Percentiles rank a stretch among this genome's conserved stretches.
Conservation (phyloP, 2,113 vertebrate species). For the Percopsis transmontana region DNA sequence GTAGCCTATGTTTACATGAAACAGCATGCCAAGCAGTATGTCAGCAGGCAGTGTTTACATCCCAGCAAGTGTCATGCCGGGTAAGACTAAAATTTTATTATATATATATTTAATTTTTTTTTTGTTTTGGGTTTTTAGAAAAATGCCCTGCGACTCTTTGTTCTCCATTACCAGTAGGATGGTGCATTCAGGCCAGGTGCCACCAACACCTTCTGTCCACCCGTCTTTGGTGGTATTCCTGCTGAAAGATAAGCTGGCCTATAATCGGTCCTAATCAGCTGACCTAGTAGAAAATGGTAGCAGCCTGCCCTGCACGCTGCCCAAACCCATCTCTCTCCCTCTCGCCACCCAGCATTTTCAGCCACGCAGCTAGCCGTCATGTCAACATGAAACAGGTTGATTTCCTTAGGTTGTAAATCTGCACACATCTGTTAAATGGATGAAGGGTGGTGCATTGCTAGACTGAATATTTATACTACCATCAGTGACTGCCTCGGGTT, state of each 20-base stretch:
- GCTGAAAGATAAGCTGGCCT: slow-evolving; percentile 55
- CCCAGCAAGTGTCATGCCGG: too few species aligned
- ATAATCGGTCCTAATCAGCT: slow-evolving; percentile 56
- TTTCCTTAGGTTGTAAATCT: slow-evolving; percentile 43
- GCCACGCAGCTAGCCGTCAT: slow-evolving; percentile 23
- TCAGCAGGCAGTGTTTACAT: neutral
- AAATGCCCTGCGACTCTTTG: too few species aligned
- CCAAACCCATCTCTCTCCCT: slow-evolving; percentile 17
- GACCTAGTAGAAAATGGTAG: slow-evolving; percentile 53
- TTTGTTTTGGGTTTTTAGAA: too few species aligned
- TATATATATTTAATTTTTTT: too few species aligned
- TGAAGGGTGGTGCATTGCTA: slow-evolving; percentile 15
- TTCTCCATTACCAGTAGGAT: too few species aligned
- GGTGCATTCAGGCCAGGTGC: too few species aligned
- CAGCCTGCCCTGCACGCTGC: neutral
- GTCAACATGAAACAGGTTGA: slow-evolving; percentile 52
- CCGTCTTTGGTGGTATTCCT: slow-evolving; percentile 49
- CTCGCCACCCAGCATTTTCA: slow-evolving; percentile 19
- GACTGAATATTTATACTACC: slow-evolving; percentile 17
- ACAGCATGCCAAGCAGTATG: neutral
- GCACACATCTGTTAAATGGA: slow-evolving; percentile 39
- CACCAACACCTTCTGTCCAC: neutral
- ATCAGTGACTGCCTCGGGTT: slow-evolving; percentile 28
- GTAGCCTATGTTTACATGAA: slow-evolving; percentile 18
- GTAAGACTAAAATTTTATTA: too few species aligned